A percentile compares a stretch with the other conserved stretches of the same genome.
Evolutionary conservation across 2,797 vertebrate species (phyloP).

Genomic region (Decapterus maruadsi): DNA sequence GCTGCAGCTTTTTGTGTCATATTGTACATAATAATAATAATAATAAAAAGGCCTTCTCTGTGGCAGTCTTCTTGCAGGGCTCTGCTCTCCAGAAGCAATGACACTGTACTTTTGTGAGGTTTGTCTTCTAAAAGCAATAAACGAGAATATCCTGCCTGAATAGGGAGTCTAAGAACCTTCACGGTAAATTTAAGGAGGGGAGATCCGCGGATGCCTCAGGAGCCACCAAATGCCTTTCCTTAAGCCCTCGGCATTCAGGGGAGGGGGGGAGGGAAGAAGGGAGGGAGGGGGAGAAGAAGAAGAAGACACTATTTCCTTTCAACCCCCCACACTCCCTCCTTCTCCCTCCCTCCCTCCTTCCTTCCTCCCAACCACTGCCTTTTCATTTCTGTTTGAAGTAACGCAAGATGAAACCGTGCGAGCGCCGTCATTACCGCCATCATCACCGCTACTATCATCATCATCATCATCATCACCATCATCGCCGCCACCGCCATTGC

Average conservation of each 20-base stretch:
- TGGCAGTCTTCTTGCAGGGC: constrained; percentile 51
- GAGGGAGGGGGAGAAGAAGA: constrained; percentile 28
- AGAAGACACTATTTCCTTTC: constrained; percentile 71
- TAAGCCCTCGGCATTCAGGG: constrained; percentile 92
- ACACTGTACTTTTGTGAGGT: constrained; percentile 77
- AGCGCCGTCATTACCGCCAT: constrained; percentile 80
- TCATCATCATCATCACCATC: constrained; percentile 85
- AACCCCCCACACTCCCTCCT: constrained; percentile 20
- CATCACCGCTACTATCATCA: constrained; percentile 86
- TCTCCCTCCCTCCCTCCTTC: constrained; percentile 8
- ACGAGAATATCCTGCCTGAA: constrained; percentile 92
- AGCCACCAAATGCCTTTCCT: constrained; percentile 95
- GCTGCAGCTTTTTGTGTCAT: constrained; percentile 38
- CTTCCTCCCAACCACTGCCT: constrained; percentile 35
- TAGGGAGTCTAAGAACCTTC: constrained; percentile 95
- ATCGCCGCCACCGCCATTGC: constrained; percentile 81
- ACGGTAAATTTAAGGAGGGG: constrained; percentile 89
- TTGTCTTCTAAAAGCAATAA: constrained; percentile 87
- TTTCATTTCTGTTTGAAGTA: constrained; percentile 89
- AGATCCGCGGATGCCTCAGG: constrained; percentile 94
- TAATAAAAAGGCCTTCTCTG: constrained; percentile 31
- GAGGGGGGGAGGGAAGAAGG: constrained; percentile 39
- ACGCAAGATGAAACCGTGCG: constrained; percentile 92
- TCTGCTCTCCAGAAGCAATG: constrained; percentile 69
- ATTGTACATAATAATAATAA: constrained; percentile 37